A percentile compares a stretch with the other conserved stretches of the same genome.
Evolutionary conservation across 1,140 invertebrate species (phyloP).

Genomic region (Cotesia chilonis): DNA sequence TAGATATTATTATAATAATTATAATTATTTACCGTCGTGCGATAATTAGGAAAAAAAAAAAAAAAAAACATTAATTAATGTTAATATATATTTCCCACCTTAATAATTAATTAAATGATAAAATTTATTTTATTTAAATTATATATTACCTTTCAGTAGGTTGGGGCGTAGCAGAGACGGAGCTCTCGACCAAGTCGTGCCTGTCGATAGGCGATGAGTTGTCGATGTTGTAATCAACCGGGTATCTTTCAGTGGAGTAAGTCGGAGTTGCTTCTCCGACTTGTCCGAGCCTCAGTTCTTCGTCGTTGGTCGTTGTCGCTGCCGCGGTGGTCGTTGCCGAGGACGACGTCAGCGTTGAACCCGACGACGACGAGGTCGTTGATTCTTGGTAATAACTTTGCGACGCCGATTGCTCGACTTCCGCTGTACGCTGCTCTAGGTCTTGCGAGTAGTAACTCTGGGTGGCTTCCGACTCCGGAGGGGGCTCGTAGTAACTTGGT

Average conservation of each 20-base stretch:
- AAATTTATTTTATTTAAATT: conserved; percentile 23
- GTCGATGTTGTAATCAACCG: conserved; percentile 56
- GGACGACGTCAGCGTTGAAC: too few species aligned
- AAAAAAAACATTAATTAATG: neutral
- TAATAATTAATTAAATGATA: conserved; percentile 8
- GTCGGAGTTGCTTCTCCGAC: conserved; percentile 59
- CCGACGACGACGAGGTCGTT: neutral
- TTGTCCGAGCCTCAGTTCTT: conserved; percentile 48
- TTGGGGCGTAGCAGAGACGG: conserved; percentile 53
- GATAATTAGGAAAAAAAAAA: too few species aligned
- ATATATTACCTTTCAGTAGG: conserved; percentile 61
- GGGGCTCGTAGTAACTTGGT: conserved; percentile 56
- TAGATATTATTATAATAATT: neutral
- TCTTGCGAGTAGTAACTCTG: conserved; percentile 61
- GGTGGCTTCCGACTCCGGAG: conserved; percentile 55
- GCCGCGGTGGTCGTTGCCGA: too few species aligned
- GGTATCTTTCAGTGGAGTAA: conserved; percentile 55
- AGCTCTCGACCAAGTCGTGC: conserved; percentile 63
- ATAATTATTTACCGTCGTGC: neutral
- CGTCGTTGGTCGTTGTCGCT: conserved; percentile 4
- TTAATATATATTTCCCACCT: neutral
- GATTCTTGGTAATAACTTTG: conserved; percentile 61
- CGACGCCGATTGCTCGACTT: conserved; percentile 51
- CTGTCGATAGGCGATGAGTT: conserved; percentile 59
- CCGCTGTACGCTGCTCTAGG: conserved; percentile 38